A percentile compares a stretch with the other conserved stretches of the same genome.
These are phyloP conservation scores for Avahi laniger DNA, from an alignment of 2,797 vertebrate species.

Conservation along the genomic window DNA sequence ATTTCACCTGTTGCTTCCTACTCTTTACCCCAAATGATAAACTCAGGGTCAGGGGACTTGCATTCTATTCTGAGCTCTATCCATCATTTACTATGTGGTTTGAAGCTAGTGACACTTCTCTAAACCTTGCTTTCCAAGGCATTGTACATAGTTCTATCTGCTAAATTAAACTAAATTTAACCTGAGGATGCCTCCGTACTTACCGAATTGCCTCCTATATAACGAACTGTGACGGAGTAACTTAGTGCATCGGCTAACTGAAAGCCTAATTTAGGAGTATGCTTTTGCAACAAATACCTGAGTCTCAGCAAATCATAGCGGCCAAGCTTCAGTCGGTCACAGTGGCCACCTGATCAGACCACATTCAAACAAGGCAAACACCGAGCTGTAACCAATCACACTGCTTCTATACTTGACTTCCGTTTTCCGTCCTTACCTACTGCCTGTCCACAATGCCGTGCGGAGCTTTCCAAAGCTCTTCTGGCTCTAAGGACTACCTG, in stretches of 20 bases:
- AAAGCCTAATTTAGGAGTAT: neutral
- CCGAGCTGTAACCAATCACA: neutral
- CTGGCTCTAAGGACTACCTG: neutral
- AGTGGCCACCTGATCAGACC: neutral
- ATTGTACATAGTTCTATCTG: fast-evolving
- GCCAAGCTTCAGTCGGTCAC: neutral
- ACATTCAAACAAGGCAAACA: neutral
- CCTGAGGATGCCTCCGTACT: neutral
- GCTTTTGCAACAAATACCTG: neutral
- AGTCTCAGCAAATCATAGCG: neutral
- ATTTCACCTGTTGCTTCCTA: no score
- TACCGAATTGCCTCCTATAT: neutral
- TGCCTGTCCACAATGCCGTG: neutral
- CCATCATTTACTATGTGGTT: no score
- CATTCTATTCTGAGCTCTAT: neutral
- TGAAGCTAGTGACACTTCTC: neutral
- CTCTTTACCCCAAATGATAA: neutral
- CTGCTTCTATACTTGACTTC: neutral
- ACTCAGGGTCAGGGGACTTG: neutral
- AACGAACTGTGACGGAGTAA: neutral
- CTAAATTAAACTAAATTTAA: neutral
- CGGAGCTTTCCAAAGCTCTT: neutral
- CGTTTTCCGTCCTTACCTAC: neutral
- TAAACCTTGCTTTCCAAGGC: neutral
- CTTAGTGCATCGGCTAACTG: neutral